These are phyloP conservation scores for Drosophila jambulina DNA, from an alignment of 1,140 invertebrate species.

Conservation along the genomic window DNA sequence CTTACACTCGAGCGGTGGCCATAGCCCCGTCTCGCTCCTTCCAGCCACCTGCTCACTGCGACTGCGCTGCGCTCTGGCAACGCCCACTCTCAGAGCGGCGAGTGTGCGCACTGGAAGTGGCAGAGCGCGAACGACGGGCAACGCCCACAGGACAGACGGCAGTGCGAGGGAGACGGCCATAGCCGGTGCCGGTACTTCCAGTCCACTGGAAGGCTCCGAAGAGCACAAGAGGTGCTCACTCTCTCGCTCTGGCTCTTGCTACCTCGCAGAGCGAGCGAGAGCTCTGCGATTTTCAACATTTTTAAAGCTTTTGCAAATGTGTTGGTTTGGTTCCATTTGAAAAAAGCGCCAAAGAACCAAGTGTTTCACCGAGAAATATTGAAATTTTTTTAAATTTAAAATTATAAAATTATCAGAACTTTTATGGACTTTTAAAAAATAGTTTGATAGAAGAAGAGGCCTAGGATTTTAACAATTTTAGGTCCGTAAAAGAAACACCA, in stretches of 20 bases:
- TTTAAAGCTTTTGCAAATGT: constrained; percentile 49
- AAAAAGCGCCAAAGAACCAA: constrained; percentile 41
- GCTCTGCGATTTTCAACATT: constrained; percentile 46
- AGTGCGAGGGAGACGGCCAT: constrained; percentile 52
- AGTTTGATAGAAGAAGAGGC: neutral
- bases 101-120: constrained; percentile 64
- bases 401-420: neutral
- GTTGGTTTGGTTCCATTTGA: constrained; percentile 41
- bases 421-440: neutral
- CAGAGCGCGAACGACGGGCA: constrained; percentile 32
- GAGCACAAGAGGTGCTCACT: constrained; percentile 14
- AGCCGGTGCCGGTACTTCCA: constrained; percentile 36
- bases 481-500: no score
- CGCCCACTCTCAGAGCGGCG: constrained; percentile 73
- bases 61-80: constrained; percentile 67
- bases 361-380: neutral
- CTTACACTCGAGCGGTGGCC: neutral
- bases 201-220: constrained; percentile 39
- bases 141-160: constrained; percentile 60
- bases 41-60: constrained; percentile 71
- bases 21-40: constrained; percentile 59
- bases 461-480: neutral
- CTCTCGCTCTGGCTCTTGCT: constrained; percentile 4
- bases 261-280: neutral
- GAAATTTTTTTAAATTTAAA: neutral